Conservation (phyloP, 2,797 vertebrate species). For the Perodicticus potto region DNA sequence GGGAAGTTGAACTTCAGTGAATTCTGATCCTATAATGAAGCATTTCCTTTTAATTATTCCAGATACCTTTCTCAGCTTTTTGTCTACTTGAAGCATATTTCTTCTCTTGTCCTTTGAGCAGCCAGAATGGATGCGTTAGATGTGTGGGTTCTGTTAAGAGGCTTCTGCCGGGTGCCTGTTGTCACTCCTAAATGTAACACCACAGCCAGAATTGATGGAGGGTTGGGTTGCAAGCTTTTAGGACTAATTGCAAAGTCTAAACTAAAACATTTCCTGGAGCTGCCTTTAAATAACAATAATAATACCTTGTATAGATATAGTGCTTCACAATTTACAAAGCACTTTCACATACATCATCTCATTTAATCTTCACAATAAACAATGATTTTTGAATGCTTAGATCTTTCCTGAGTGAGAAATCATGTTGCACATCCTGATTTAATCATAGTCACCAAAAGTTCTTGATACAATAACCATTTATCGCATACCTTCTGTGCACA, state of each 20-base stretch:
- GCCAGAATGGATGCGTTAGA: not conserved
- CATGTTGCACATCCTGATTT: not conserved
- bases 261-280: slow-evolving; percentile 34
- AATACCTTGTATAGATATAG: not conserved
- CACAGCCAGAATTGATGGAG: not conserved
- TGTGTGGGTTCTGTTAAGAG: not conserved
- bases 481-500: not conserved
- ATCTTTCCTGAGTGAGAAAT: slow-evolving; percentile 53
- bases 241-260: slow-evolving; percentile 55
- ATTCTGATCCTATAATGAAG: not conserved
- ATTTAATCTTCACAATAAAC: not conserved
- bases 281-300: slow-evolving; percentile 30
- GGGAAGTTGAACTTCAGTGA: not conserved
- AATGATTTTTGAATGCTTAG: not conserved
- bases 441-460: slow-evolving; percentile 10
- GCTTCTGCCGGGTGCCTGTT: not conserved
- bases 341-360: not conserved
- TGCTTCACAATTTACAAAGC: slow-evolving; percentile 16
- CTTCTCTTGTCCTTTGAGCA: not conserved
- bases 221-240: slow-evolving; percentile 51
- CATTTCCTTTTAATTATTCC: not conserved
- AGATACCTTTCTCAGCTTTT: not conserved
- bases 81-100: not conserved
- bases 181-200: not conserved
- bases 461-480: not conserved